Conservation (phyloP, 1,140 invertebrate species). For the Diorhabda carinulata region DNA sequence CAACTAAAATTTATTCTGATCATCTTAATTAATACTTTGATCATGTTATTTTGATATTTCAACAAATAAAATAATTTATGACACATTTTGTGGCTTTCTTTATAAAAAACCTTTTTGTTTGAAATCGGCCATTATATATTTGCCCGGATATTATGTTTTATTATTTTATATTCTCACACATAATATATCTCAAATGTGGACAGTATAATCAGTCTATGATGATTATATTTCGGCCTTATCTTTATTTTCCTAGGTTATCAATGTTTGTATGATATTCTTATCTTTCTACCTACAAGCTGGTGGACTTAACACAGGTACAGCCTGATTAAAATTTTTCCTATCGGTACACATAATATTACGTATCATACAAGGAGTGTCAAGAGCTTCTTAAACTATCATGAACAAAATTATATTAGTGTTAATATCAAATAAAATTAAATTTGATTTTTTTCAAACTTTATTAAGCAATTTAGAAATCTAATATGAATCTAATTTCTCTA, state of each 20-base stretch:
- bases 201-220: constrained; percentile 3
- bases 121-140: not conserved
- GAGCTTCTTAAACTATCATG: too few species aligned
- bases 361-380: not conserved
- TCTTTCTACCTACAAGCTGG: constrained; percentile 14
- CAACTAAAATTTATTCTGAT: too few species aligned
- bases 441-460: too few species aligned
- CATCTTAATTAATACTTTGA: too few species aligned
- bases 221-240: constrained; percentile 15
- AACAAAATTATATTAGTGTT: too few species aligned
- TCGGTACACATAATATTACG: not conserved
- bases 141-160: not conserved
- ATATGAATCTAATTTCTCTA: too few species aligned
- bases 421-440: too few species aligned
- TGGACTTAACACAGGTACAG: constrained; percentile 19
- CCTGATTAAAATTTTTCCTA: constrained; percentile 13
- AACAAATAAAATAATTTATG: too few species aligned
- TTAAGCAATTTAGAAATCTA: too few species aligned
- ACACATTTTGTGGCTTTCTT: too few species aligned
- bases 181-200: not conserved
- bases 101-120: too few species aligned
- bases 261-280: constrained; percentile 19
- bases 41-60: too few species aligned
- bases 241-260: constrained; percentile 19
- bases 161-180: not conserved